Evolutionary conservation across 2,113 vertebrate species (phyloP).

Genomic region (Urocitellus parryii): DNA sequence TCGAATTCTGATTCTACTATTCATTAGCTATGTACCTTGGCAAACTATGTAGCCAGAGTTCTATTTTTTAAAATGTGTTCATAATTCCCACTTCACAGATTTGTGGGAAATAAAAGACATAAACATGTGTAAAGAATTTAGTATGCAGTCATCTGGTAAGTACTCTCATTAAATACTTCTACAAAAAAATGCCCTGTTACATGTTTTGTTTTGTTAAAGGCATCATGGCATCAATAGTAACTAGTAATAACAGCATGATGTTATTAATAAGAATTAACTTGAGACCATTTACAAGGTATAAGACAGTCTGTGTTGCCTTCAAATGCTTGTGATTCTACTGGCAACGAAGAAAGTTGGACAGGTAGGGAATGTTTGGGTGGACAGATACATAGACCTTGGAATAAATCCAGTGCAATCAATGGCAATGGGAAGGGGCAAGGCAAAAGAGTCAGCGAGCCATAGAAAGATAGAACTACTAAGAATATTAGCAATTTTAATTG

Average conservation of each 20-base stretch:
- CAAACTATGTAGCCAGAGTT: background rate
- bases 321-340: background rate
- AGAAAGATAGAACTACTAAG: background rate
- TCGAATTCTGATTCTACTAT: background rate
- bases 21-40: background rate
- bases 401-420: background rate
- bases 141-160: background rate
- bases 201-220: background rate
- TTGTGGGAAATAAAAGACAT: background rate
- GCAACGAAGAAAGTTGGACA: background rate
- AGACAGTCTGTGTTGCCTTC: background rate
- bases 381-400: background rate
- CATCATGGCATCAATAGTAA: background rate
- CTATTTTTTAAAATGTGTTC: background rate
- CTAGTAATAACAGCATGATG: background rate
- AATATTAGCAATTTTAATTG: background rate
- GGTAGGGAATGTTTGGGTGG: background rate
- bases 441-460: background rate
- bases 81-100: background rate
- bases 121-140: background rate
- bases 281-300: background rate
- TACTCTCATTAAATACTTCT: background rate
- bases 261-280: slow-evolving; percentile 9
- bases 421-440: background rate
- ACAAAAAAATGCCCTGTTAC: background rate